Evolutionary conservation across 2,888 invertebrate genomes (phyloP), one percentile per base, ranked within the genome.

Genomic region (Gnatocerus cornutus): DNA sequence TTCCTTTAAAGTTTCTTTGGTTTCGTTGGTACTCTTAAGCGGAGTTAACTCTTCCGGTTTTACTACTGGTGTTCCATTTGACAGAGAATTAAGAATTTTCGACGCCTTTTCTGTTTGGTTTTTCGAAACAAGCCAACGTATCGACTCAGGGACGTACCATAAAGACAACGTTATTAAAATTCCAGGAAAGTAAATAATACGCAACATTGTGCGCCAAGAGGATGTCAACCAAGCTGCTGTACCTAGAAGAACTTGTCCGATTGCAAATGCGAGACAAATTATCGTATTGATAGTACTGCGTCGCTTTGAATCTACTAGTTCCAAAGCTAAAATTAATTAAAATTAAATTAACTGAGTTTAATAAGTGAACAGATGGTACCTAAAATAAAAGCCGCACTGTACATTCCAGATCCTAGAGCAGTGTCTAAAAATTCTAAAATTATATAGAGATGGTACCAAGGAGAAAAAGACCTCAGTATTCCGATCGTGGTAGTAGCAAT

Each of bases 101-200:
- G 87, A 87, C 0, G 91, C 90, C 8, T 87, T 84, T 0, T 86
- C 82, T 6, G 84, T 83, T 70, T 88, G 85, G 0, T 88, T 88
- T 46, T 88, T 87, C 1, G 89, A 89, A 66, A 92, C 84, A 48
- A 93, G 85, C 94, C 94, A 94, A 77, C 93, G 88, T 67, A 90
- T 86, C 75, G 92, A 92, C 84, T 92, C 92, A 39, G 91, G 90
- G 21, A 91, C 76, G 55, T 90, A 81, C 85, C 90, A 88, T 79
- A 89, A 88, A 81, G 92, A 91, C 12, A 88, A 81, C 50, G 93
- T 85, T 76, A 92, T 88, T 16, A 92, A 82, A 69, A 92, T 82
- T n/a, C 92, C 91, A 0, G 92, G 92, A 9, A 87, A 81, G 82
- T 93, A 92, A 16, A 91, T 84, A 13, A 79, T 73, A 64, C 90